Evolutionary conservation across 2,888 invertebrate genomes (phyloP).

Genomic region (Tenthredo notha): DNA sequence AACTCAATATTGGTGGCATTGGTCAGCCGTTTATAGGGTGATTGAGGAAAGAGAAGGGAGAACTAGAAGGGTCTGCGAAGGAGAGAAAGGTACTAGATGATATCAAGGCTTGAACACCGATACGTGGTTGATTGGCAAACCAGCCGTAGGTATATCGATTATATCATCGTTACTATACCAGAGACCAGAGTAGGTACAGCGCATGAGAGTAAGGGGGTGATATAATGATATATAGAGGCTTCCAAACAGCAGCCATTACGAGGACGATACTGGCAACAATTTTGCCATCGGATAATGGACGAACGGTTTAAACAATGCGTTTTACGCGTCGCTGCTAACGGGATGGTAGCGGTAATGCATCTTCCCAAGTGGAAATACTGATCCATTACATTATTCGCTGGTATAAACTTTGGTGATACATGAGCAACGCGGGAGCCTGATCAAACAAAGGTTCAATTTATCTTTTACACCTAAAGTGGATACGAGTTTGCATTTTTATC

Average conservation of each 20-base stretch:
- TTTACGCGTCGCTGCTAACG: background rate
- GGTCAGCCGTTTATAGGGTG: conserved; percentile 69
- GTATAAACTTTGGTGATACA: background rate
- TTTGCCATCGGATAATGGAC: conserved; percentile 29
- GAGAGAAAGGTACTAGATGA: conserved; percentile 44
- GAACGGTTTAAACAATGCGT: conserved; percentile 17
- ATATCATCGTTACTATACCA: conserved; percentile 61
- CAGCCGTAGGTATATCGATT: conserved; percentile 62
- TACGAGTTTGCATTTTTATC: background rate
- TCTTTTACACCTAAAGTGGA: background rate
- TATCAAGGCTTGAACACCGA: background rate
- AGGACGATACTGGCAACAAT: conserved; percentile 19
- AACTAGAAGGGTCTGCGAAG: conserved; percentile 37
- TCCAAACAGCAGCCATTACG: background rate
- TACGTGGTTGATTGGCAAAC: conserved; percentile 65
- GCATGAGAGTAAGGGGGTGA: background rate
- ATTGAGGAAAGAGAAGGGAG: conserved; percentile 57
- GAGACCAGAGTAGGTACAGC: background rate
- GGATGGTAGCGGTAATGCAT: background rate
- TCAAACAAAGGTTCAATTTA: background rate
- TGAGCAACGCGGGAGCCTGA: background rate
- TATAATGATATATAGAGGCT: background rate
- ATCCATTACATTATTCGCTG: background rate
- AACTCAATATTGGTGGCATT: conserved; percentile 70
- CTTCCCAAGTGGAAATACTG: background rate